Conservation (phyloP, 2,113 vertebrate species). For the Cettia cetti region DNA sequence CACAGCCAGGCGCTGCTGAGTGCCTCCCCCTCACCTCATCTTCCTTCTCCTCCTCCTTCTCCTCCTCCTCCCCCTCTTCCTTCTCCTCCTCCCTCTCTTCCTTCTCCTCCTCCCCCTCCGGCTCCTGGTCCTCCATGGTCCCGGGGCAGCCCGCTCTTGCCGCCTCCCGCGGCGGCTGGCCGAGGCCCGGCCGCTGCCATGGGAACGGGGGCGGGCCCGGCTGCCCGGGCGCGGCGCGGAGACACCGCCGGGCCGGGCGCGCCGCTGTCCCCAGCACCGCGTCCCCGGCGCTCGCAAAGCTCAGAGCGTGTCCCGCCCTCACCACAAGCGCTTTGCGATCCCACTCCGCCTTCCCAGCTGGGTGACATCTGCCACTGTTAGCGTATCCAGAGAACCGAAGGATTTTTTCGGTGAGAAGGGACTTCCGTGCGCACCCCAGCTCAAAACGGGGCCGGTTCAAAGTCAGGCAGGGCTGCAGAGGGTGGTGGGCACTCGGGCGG, state of each 20-base stretch:
- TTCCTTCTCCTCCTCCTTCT: conserved; percentile 6
- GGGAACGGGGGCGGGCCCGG: background rate
- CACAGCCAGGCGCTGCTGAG: too few species aligned
- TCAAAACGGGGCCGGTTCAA: background rate
- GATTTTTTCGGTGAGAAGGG: fast-evolving
- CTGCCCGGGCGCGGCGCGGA: background rate
- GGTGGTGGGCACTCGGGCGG: background rate
- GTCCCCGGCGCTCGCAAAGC: background rate
- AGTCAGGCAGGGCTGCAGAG: background rate
- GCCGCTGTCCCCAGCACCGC: fast-evolving
- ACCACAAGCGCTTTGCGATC: fast-evolving
- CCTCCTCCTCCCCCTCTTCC: background rate
- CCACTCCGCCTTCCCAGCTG: fast-evolving
- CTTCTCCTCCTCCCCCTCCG: background rate
- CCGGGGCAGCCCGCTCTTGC: background rate
- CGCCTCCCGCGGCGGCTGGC: background rate
- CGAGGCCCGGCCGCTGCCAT: background rate
- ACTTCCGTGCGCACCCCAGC: fast-evolving
- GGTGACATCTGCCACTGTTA: fast-evolving
- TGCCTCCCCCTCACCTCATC: background rate
- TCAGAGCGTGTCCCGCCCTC: fast-evolving
- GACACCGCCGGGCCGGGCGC: too few species aligned
- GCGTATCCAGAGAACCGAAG: background rate
- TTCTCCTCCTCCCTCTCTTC: background rate
- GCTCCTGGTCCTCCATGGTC: conserved; percentile 67